Percentiles rank a stretch among this genome's conserved stretches.
phyloP scores from a whole-genome alignment of 2,888 invertebrate species.

The Sesamia inferens region DNA sequence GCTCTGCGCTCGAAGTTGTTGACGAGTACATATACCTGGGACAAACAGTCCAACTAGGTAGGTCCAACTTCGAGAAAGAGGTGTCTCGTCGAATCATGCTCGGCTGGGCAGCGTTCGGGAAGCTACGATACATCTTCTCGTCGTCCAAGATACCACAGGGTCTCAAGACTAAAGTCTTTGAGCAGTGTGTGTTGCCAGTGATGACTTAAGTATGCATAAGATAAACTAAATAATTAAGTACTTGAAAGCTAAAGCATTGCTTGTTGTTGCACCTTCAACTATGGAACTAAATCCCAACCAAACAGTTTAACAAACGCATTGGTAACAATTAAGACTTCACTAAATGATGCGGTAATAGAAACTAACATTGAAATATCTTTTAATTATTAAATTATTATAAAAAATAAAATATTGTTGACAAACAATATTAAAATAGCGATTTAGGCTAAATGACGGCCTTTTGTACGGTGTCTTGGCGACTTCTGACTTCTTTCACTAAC shows the following conservation, averaged over 20 bases:
- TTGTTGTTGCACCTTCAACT: not conserved
- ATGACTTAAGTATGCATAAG: not conserved
- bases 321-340: constrained; percentile 11
- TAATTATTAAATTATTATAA: constrained; percentile 15
- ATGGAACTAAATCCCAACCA: not conserved
- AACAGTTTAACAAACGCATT: constrained; percentile 20
- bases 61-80: no score
- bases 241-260: not conserved
- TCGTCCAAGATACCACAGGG: no score
- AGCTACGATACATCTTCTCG: no score
- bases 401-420: no score
- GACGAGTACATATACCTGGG: no score
- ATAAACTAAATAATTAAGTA: not conserved
- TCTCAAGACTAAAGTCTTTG: no score
- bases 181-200: no score
- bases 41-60: no score
- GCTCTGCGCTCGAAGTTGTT: no score
- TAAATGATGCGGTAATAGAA: constrained; percentile 15
- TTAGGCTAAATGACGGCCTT: constrained; percentile 26
- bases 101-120: no score
- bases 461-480: constrained; percentile 59
- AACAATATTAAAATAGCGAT: constrained; percentile 22
- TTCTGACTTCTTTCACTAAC: constrained; percentile 59
- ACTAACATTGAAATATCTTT: constrained; percentile 32
- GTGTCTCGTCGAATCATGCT: no score